Percentiles rank a stretch among this genome's conserved stretches.
Evolutionary conservation across 2,888 invertebrate genomes (phyloP).

Genomic region (Morpho deidamia): DNA sequence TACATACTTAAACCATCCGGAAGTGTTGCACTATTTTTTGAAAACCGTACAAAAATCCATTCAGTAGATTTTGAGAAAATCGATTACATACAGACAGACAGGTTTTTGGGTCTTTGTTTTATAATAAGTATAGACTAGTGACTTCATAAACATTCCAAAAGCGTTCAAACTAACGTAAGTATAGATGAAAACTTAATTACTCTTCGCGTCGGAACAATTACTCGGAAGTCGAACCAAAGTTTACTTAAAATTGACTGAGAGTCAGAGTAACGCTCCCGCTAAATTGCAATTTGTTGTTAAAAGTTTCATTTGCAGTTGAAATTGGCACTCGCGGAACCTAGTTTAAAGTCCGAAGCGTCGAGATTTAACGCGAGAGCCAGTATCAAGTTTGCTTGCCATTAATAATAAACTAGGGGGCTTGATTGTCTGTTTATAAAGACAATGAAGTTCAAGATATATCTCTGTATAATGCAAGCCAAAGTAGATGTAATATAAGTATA

Average conservation of each 20-base stretch:
- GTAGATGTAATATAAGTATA: no score
- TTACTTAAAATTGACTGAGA: constrained; percentile 8
- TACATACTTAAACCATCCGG: no score
- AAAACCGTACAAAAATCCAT: no score
- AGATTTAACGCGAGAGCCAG: constrained; percentile 13
- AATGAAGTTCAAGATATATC: no score
- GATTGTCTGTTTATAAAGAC: no score
- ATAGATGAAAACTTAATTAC: constrained; percentile 5
- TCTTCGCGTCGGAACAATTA: constrained; percentile 9
- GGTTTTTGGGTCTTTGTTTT: no score
- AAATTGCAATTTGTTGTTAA: constrained; percentile 16
- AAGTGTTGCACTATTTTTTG: no score
- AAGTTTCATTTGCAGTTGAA: constrained; percentile 21
- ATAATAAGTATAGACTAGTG: no score
- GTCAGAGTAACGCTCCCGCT: constrained; percentile 9
- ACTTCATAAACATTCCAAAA: no score
- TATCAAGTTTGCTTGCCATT: constrained; percentile 2
- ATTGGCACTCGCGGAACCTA: constrained; percentile 14
- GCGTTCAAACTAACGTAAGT: neutral
- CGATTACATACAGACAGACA: no score
- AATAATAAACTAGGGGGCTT: neutral
- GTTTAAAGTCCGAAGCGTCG: constrained; percentile 10
- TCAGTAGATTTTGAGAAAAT: no score
- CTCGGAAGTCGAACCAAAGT: neutral
- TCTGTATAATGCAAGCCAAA: no score